A percentile compares a stretch with the other conserved stretches of the same genome.
These are phyloP conservation scores for Lasioglossum lativentre DNA, from an alignment of 2,888 invertebrate species.

Conservation along the genomic window DNA sequence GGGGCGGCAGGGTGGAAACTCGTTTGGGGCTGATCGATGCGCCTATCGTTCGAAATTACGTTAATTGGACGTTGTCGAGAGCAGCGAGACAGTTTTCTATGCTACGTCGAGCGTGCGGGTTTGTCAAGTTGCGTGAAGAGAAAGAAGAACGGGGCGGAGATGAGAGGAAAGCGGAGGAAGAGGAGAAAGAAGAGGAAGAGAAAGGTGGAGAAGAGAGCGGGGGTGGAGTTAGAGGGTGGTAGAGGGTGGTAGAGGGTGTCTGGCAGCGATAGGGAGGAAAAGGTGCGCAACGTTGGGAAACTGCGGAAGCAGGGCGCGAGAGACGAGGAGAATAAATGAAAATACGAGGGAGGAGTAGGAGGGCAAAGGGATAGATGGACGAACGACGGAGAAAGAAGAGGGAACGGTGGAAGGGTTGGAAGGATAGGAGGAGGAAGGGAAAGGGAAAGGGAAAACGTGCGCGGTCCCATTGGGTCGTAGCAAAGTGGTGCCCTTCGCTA, in stretches of 20 bases:
- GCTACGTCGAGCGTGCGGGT: slow-evolving; percentile 57
- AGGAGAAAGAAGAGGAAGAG: background rate
- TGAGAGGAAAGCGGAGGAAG: background rate
- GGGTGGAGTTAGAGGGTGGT: background rate
- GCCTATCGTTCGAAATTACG: slow-evolving; percentile 76
- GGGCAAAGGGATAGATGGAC: background rate
- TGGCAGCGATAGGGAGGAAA: background rate
- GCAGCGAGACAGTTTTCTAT: slow-evolving; percentile 76
- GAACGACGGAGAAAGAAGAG: slow-evolving; percentile 11
- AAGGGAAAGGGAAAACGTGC: slow-evolving; percentile 41
- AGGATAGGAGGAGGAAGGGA: slow-evolving; percentile 12
- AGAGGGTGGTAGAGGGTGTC: background rate
- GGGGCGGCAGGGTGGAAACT: slow-evolving; percentile 42
- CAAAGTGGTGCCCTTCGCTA: slow-evolving; percentile 68
- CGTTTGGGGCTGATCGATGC: slow-evolving; percentile 71
- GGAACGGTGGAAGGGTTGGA: slow-evolving; percentile 32
- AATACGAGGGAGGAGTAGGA: slow-evolving; percentile 21
- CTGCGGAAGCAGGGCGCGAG: slow-evolving; percentile 5
- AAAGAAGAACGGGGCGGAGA: slow-evolving; percentile 14
- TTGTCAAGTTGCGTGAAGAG: slow-evolving; percentile 58
- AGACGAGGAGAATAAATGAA: slow-evolving; percentile 12
- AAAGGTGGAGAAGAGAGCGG: background rate
- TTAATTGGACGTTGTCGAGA: slow-evolving; percentile 79
- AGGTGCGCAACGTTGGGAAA: slow-evolving; percentile 19
- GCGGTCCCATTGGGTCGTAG: slow-evolving; percentile 67